Percentiles rank a stretch among this genome's conserved stretches.
Conservation (phyloP, 2,888 invertebrate species). For the Thyatira batis region DNA sequence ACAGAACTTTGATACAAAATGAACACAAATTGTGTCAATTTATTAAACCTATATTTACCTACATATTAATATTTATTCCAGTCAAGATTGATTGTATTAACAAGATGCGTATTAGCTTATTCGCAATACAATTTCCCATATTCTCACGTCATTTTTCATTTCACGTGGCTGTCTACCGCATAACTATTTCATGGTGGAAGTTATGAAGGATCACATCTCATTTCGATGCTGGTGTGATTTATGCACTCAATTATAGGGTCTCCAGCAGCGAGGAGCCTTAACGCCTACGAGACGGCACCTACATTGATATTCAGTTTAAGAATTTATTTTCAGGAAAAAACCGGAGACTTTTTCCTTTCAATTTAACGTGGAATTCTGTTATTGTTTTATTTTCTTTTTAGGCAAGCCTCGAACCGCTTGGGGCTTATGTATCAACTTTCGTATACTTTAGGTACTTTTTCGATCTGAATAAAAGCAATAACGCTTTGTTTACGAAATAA, state of each 20-base stretch:
- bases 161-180: slow-evolving; percentile 21
- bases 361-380: background rate
- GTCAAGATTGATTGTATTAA: background rate
- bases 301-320: slow-evolving; percentile 6
- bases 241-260: slow-evolving; percentile 67
- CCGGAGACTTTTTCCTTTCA: background rate
- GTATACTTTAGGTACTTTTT: too few relatives aligned
- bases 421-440: too few relatives aligned
- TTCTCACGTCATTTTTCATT: slow-evolving; percentile 32
- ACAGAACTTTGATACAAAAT: too few relatives aligned
- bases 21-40: too few relatives aligned
- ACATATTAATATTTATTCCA: background rate
- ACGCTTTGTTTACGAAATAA: too few relatives aligned
- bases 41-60: too few relatives aligned
- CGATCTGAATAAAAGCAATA: too few relatives aligned
- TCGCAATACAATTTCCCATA: slow-evolving; percentile 18
- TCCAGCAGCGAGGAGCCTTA: slow-evolving; percentile 48
- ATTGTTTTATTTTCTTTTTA: background rate
- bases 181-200: slow-evolving; percentile 37
- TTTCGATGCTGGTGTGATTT: slow-evolving; percentile 69
- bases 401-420: too few relatives aligned
- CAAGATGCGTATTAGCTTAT: slow-evolving; percentile 15
- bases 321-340: slow-evolving; percentile 5
- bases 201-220: slow-evolving; percentile 59
- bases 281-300: slow-evolving; percentile 1